Conservation (phyloP, 2,888 invertebrate genomes). For the Drosophila setosimentum region DNA sequence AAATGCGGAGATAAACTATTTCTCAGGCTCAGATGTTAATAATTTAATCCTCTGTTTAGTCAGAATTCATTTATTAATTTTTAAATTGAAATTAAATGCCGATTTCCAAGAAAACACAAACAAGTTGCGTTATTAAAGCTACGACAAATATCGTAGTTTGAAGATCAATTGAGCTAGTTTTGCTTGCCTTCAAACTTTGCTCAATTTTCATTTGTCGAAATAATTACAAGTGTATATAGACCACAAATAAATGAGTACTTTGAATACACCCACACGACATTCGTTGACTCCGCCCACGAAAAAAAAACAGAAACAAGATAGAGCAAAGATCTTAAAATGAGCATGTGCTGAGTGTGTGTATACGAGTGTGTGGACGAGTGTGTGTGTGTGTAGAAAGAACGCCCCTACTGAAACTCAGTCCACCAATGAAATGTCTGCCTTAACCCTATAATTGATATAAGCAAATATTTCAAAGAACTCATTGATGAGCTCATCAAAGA, state of each 20-base stretch:
- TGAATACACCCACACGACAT: constrained; percentile 37
- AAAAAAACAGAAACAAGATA: neutral
- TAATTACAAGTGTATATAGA: constrained; percentile 24
- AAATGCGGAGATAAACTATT: neutral
- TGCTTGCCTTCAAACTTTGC: constrained; percentile 42
- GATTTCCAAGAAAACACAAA: too few species aligned
- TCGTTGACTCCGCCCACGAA: constrained; percentile 57
- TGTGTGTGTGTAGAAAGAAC: constrained; percentile 27
- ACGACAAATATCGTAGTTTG: constrained; percentile 52
- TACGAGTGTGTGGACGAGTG: constrained; percentile 5
- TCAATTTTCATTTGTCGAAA: constrained; percentile 70
- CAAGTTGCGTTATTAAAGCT: constrained; percentile 27
- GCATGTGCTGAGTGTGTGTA: neutral
- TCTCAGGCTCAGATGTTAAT: neutral
- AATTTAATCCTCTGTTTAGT: neutral
- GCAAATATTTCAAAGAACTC: neutral
- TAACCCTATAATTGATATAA: constrained; percentile 5
- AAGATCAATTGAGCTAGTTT: constrained; percentile 33
- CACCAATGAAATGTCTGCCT: constrained; percentile 43
- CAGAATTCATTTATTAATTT: neutral
- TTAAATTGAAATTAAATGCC: neutral
- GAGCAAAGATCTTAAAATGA: constrained; percentile 31
- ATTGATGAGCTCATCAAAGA: neutral
- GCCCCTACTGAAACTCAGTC: constrained; percentile 30
- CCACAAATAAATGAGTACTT: constrained; percentile 45